Evolutionary conservation across 2,113 vertebrate species (phyloP).

Genomic region (Megaptera novaeangliae): DNA sequence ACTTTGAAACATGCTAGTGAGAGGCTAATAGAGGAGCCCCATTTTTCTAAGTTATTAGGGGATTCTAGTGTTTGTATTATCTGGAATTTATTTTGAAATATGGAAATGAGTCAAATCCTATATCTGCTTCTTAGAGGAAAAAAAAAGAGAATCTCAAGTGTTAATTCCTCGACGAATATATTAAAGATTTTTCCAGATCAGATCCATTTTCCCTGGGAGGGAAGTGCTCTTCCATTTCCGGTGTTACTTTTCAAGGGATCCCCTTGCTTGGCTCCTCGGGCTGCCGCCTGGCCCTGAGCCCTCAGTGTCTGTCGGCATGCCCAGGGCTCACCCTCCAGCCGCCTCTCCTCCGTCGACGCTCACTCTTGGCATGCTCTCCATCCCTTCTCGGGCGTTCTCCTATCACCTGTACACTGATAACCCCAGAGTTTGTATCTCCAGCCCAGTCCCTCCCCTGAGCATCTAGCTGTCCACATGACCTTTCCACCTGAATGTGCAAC

Average conservation of each 20-base stretch:
- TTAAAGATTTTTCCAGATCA: background rate
- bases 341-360: background rate
- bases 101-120: background rate
- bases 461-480: background rate
- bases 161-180: background rate
- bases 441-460: background rate
- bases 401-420: background rate
- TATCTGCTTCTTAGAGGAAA: background rate
- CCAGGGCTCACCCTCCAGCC: background rate
- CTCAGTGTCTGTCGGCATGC: background rate
- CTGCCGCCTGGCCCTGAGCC: background rate
- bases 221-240: background rate
- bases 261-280: background rate
- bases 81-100: slow-evolving; percentile 40
- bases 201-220: background rate
- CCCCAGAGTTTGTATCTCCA: background rate
- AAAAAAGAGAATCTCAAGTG: background rate
- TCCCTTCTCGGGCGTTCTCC: background rate
- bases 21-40: background rate
- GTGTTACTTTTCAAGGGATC: background rate
- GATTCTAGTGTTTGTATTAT: background rate
- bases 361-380: background rate
- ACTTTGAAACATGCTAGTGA: background rate
- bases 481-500: background rate
- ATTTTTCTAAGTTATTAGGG: background rate